phyloP scores from a whole-genome alignment of 1,140 invertebrate genomes.

The Arion vulgaris region DNA sequence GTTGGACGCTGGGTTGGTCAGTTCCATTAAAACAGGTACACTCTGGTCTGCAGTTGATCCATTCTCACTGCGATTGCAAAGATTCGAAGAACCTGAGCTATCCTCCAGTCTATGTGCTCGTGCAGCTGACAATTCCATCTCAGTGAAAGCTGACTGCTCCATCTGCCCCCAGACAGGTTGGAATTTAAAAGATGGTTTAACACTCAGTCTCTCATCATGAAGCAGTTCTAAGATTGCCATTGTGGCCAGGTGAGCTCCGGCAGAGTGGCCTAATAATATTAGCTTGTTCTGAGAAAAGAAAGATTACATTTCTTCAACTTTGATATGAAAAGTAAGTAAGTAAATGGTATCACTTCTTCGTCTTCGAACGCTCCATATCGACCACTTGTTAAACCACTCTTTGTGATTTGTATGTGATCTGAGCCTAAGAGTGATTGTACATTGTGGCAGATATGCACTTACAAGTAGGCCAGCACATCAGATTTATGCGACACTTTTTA shows the following conservation, averaged over 20 bases:
- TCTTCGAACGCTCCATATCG: too few relatives aligned
- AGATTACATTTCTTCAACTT: slow-evolving; percentile 2
- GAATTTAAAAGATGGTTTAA: slow-evolving; percentile 23
- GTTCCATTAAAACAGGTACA: neutral
- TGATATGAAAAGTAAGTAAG: neutral
- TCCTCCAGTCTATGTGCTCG: slow-evolving; percentile 45
- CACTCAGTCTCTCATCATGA: slow-evolving; percentile 51
- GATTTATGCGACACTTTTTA: too few relatives aligned
- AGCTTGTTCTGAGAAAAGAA: slow-evolving; percentile 60
- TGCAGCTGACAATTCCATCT: slow-evolving; percentile 9
- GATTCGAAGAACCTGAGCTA: slow-evolving; percentile 60
- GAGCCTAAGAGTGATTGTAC: too few relatives aligned
- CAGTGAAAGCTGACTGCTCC: slow-evolving; percentile 25
- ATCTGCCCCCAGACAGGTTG: neutral
- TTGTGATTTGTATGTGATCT: too few relatives aligned
- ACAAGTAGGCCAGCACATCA: too few relatives aligned
- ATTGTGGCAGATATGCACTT: too few relatives aligned
- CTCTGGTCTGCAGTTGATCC: slow-evolving; percentile 14
- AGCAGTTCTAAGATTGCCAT: slow-evolving; percentile 68
- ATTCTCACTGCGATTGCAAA: slow-evolving; percentile 59
- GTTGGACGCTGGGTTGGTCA: neutral
- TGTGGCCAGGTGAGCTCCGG: slow-evolving; percentile 67
- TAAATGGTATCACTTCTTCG: too few relatives aligned
- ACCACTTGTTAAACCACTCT: too few relatives aligned
- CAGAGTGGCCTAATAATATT: slow-evolving; percentile 68